Base-by-base conservation (phyloP, 2,797 vertebrate genomes). In the Spea hammondii region DNA sequence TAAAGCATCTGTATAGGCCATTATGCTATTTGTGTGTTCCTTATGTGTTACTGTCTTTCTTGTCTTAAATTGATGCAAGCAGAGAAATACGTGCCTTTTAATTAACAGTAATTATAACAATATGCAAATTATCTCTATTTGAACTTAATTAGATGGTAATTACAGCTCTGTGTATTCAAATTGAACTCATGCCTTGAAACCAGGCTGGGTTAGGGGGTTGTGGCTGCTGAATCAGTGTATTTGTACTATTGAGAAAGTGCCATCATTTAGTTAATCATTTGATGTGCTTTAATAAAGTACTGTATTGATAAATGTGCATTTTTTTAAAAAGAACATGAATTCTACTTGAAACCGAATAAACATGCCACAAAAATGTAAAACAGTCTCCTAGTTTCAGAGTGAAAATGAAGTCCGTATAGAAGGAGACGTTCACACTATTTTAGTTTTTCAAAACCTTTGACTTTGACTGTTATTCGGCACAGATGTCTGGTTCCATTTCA, bases 401-500 rank as follows among this genome's bases (percentile, higher is more conserved):
- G 32, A 32, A 32, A 32, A 32, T 32, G 32, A 32, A 32, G 32
- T 32, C 32, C 32, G 32, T 32, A 32, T 32, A 32, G 32, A 32
- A 32, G 32, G 32, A 32, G 32, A 32, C 32, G 32, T 32, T 32
- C 32, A 32, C 32, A 32, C 32, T 32, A 32, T 32, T 32, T 32
- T 32, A 32, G 32, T 32, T 32, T 32, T 32, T 46, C 8, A 49
- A 66, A 67, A 53, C 74, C 54, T 77, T 53, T 80, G 72, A 83
- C 68, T 86, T 86, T 85, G 77, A 78, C 74, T 67, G 80, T 87
- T 83, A 77, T 84, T 85, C 80, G 50, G 80, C 81, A 86, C 85
- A 89, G 84, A 85, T 86, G 88, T 83, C 85, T 82, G 55, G 76
- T 84, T 85, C 74, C 44, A 74, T 86, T 87, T 86, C 77, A 79